A percentile compares a stretch with the other conserved stretches of the same genome.
phyloP scores from a whole-genome alignment of 2,113 vertebrate genomes.

The Physeter macrocephalus region DNA sequence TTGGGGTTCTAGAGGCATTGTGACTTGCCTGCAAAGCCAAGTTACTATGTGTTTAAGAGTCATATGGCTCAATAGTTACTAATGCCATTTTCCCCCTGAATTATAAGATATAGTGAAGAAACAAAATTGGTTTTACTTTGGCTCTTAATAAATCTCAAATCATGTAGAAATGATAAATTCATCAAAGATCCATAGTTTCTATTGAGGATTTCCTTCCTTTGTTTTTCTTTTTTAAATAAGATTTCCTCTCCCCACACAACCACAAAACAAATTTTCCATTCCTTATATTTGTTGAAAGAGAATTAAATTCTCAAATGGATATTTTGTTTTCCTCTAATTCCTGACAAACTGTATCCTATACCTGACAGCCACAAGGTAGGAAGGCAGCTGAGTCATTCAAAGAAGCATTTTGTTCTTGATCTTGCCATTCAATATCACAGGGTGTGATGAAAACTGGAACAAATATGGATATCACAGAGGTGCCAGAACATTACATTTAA shows the following conservation, averaged over 20 bases:
- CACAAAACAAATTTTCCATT: neutral
- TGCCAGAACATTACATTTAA: conserved; percentile 68
- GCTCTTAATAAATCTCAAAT: conserved; percentile 22
- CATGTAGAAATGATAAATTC: conserved; percentile 16
- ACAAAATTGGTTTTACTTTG: neutral
- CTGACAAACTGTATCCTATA: neutral
- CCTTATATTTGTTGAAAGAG: conserved; percentile 7
- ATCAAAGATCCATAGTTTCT: conserved; percentile 28
- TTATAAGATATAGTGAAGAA: neutral
- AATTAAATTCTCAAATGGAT: neutral
- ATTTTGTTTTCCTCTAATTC: conserved; percentile 35
- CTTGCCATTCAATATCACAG: conserved; percentile 55
- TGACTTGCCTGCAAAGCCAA: conserved; percentile 1
- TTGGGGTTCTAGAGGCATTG: neutral
- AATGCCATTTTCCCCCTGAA: neutral
- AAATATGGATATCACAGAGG: conserved; percentile 58
- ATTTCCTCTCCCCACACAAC: neutral
- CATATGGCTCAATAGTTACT: neutral
- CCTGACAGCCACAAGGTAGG: conserved; percentile 40
- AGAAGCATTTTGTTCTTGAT: conserved; percentile 44
- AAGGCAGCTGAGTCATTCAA: neutral
- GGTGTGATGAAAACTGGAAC: conserved; percentile 71
- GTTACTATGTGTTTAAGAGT: conserved; percentile 29
- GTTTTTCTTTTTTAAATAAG: neutral
- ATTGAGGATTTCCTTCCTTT: conserved; percentile 25